Percentiles rank a stretch among this genome's conserved stretches.
These are phyloP conservation scores for Pitta sordida DNA, from an alignment of 2,113 vertebrate species.

Conservation along the genomic window DNA sequence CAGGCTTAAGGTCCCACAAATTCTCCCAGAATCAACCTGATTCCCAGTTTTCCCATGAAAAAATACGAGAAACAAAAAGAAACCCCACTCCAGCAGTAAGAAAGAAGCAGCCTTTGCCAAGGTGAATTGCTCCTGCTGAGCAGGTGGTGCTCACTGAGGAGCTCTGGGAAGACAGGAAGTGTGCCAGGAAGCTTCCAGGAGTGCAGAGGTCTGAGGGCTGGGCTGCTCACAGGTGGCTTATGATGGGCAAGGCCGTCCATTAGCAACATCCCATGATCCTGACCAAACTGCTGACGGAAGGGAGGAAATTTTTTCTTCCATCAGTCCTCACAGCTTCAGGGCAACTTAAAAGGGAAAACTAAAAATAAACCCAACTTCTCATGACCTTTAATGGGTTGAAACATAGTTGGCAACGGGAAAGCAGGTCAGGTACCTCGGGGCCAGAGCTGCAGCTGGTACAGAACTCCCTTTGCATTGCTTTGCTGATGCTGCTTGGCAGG, in stretches of 20 bases:
- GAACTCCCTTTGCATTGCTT: neutral
- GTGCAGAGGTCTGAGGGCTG: neutral
- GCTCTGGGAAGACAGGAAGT: neutral
- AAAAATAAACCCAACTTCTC: neutral
- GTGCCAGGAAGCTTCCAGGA: neutral
- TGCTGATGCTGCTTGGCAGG: neutral
- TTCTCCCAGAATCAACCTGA: neutral
- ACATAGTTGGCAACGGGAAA: neutral
- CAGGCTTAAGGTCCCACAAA: neutral
- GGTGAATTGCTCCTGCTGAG: neutral
- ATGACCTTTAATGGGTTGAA: neutral
- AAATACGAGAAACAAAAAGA: neutral
- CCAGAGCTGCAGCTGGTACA: neutral
- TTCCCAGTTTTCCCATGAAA: neutral
- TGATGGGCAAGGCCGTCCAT: neutral
- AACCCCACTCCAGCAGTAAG: neutral
- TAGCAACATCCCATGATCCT: neutral
- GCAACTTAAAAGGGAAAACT: neutral
- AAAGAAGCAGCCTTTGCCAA: neutral
- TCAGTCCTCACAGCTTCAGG: neutral
- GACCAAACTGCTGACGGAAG: neutral
- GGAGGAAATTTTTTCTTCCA: neutral
- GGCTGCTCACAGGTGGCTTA: neutral
- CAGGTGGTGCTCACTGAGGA: neutral
- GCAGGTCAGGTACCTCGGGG: neutral